These are phyloP conservation scores for Porites cylindrica DNA, from an alignment of 92 coral and sea anemone species.

Conservation along the genomic window DNA sequence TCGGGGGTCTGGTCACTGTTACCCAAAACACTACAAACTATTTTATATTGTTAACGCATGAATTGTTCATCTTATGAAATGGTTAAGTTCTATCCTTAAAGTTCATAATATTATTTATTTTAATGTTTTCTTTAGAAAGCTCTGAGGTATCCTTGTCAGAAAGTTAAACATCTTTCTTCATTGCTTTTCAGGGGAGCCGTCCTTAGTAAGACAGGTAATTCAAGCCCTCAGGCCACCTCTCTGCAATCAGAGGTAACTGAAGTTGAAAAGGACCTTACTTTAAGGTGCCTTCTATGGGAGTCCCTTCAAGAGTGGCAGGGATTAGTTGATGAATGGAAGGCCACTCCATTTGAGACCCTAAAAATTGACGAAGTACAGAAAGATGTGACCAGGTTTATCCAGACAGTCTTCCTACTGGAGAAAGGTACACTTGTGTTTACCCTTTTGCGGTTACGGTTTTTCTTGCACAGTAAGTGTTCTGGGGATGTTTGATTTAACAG, in stretches of 20 bases:
- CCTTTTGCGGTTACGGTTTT: not conserved
- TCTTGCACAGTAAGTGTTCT: not conserved
- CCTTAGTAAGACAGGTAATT: constrained; percentile 31
- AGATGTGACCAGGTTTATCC: constrained; percentile 89
- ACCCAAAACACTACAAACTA: no score
- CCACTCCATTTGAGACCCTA: constrained; percentile 85
- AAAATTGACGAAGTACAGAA: constrained; percentile 87
- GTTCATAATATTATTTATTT: no score
- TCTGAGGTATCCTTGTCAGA: no score
- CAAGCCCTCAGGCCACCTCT: constrained; percentile 76
- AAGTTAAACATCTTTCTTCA: not conserved
- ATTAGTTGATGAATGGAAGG: constrained; percentile 87
- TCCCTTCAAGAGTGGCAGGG: constrained; percentile 95
- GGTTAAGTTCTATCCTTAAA: no score
- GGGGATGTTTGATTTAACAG: not conserved
- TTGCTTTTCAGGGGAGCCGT: constrained; percentile 52
- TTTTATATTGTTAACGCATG: no score
- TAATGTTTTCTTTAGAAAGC: no score
- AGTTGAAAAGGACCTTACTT: constrained; percentile 89
- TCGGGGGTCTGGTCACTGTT: no score
- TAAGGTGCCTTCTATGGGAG: constrained; percentile 94
- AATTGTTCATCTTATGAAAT: no score
- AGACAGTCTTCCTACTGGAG: constrained; percentile 88
- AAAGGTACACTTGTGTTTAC: constrained; percentile 67
- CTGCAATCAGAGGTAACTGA: constrained; percentile 90